Evolutionary conservation across 2,888 invertebrate species (phyloP).

Genomic region (Argyresthia albistria): DNA sequence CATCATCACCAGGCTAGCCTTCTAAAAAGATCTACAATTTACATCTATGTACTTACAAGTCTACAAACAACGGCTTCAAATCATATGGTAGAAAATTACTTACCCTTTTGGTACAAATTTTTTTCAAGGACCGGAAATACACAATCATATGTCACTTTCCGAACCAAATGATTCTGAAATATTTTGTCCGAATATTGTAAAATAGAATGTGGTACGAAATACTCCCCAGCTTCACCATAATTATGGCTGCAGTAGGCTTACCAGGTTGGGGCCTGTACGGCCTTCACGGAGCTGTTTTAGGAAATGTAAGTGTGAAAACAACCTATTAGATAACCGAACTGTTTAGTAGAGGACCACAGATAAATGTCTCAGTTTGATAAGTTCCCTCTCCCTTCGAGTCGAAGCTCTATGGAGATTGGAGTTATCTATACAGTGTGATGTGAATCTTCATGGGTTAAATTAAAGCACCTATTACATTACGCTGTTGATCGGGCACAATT

Average conservation of each 20-base stretch:
- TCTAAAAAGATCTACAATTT: too few species aligned
- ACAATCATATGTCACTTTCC: slow-evolving; percentile 19
- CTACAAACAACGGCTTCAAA: too few species aligned
- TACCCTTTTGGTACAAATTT: neutral
- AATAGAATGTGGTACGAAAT: slow-evolving; percentile 81
- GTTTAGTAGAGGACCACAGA: neutral
- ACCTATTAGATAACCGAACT: slow-evolving; percentile 43
- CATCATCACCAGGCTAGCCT: too few species aligned
- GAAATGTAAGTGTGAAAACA: slow-evolving; percentile 74
- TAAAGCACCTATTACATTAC: too few species aligned
- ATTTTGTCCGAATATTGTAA: slow-evolving; percentile 11
- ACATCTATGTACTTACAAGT: too few species aligned
- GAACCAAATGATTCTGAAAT: slow-evolving; percentile 15
- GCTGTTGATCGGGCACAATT: too few species aligned
- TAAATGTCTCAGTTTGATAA: neutral
- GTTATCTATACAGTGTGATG: too few species aligned
- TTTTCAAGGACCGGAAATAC: slow-evolving; percentile 25
- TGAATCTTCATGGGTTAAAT: too few species aligned
- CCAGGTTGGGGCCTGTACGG: slow-evolving; percentile 76
- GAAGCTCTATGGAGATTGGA: neutral
- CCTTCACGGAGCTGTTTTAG: slow-evolving; percentile 71
- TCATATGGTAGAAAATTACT: neutral
- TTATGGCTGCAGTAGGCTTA: slow-evolving; percentile 70
- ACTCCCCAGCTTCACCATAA: slow-evolving; percentile 74
- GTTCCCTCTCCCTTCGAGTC: neutral